Evolutionary conservation across 30 jellyfish, hydroid and myxozoan genomes (phyloP).

Genomic region (Turritopsis rubra): DNA sequence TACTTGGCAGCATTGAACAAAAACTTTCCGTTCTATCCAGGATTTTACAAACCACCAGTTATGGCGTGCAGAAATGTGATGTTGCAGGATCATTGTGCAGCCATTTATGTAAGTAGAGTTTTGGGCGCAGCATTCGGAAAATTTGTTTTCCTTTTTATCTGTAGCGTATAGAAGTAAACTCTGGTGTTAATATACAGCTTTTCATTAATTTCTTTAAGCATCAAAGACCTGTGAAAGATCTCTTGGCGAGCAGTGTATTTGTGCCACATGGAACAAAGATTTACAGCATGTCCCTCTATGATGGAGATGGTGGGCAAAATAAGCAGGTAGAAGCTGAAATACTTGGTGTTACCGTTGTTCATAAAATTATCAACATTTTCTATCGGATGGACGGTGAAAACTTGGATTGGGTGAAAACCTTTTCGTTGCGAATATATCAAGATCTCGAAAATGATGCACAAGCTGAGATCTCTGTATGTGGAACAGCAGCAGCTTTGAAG

Average conservation of each 20-base stretch:
- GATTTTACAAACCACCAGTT: slow-evolving; percentile 2
- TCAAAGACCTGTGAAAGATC: not conserved
- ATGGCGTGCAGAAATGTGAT: not conserved
- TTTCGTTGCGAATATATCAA: not conserved
- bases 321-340: too few relatives aligned
- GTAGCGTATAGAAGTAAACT: too few relatives aligned
- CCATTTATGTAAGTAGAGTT: not conserved
- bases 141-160: too few relatives aligned
- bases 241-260: not conserved
- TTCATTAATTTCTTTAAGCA: not conserved
- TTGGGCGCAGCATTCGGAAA: not conserved
- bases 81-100: not conserved
- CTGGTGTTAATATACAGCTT: too few relatives aligned
- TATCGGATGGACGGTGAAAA: not conserved
- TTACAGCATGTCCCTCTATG: not conserved
- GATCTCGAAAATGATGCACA: not conserved
- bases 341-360: too few relatives aligned
- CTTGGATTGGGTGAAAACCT: not conserved
- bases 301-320: not conserved
- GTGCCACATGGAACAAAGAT: not conserved
- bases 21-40: not conserved
- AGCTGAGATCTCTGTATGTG: not conserved
- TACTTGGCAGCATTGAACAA: not conserved
- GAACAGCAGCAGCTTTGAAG: too few relatives aligned
- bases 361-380: not conserved